Conservation (phyloP, 2,797 vertebrate species). For the Chelonia mydas region DNA sequence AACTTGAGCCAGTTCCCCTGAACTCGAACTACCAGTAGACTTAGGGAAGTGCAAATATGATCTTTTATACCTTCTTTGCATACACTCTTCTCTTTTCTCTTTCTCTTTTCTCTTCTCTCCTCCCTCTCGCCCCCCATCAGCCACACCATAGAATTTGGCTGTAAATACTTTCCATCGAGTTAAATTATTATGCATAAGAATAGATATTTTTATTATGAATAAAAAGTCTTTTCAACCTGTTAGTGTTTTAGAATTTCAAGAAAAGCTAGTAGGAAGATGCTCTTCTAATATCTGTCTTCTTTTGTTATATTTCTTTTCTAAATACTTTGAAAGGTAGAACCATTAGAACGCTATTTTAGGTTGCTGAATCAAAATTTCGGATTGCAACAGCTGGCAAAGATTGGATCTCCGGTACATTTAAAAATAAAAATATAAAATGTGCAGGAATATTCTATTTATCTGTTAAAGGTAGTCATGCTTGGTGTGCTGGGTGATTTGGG, state of each 20-base stretch:
- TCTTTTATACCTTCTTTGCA: neutral
- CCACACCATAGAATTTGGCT: neutral
- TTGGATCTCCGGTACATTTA: neutral
- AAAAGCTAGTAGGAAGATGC: neutral
- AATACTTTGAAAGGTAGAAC: neutral
- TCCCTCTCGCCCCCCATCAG: neutral
- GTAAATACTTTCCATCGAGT: neutral
- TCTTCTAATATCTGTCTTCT: neutral
- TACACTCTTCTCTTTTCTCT: neutral
- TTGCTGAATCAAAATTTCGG: neutral
- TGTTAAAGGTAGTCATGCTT: conserved; percentile 10
- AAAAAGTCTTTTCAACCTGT: neutral
- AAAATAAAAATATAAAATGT: conserved; percentile 47
- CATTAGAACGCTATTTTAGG: neutral
- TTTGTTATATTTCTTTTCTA: neutral
- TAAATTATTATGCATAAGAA: neutral
- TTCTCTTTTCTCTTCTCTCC: no score
- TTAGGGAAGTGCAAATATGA: neutral
- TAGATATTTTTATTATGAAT: neutral
- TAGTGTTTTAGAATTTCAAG: neutral
- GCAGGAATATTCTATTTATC: conserved; percentile 75
- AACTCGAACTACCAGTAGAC: neutral
- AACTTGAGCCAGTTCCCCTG: neutral
- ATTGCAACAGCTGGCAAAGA: neutral
- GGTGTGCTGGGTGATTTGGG: conserved; percentile 2